Base-by-base conservation (phyloP, 2,797 vertebrate species). In the Paguma larvata region DNA sequence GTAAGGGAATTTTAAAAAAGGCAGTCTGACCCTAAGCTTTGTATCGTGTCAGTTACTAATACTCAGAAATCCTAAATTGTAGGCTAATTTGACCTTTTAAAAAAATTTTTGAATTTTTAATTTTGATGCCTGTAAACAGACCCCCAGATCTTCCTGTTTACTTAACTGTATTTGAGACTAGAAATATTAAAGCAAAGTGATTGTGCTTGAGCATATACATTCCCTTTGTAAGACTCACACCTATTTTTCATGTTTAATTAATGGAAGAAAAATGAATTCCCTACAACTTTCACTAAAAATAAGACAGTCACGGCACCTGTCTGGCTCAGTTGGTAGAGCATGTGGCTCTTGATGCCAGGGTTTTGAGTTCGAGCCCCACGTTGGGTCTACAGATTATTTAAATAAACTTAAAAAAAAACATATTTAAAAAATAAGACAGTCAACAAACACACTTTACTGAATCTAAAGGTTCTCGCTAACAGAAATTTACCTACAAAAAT, bases 171-270 rank as follows among this genome's bases (percentile, higher is more conserved):
- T 56, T 82, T 96, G 41, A 85, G 14, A 14, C 13, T 51, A 91
- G 12, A 97, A 79, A 13, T 80, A 91, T 65, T 85, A 89, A 95
- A 97, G 27, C 63, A 96, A 96, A 89, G 48, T 86, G 44, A 92
- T 34, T 91, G 72, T 95, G 79, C 70, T 91, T 96, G 79, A 93
- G 38, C 11, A 82, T 56, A 32, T 93, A 62, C 1, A 85, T 32
- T 41, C 7, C 73, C 48, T 85, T 80, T 84, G 5, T 53, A 79
- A 94, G 44, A n/a, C 23, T 59, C 51, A 41, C 83, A 59, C 27
- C 3, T 46, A 91, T 16, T 18, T 19, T 91, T 93, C 70, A 82
- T 3, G 13, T 38, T 79, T 77, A 90, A 65, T 68, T 80, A 86
- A 10, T 44, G 34, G 18, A 84, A 94, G 25, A 91, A 84, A 97